A percentile compares a stretch with the other conserved stretches of the same genome.
phyloP scores from a whole-genome alignment of 1,140 invertebrate species.

The Polypedilum vanderplanki region DNA sequence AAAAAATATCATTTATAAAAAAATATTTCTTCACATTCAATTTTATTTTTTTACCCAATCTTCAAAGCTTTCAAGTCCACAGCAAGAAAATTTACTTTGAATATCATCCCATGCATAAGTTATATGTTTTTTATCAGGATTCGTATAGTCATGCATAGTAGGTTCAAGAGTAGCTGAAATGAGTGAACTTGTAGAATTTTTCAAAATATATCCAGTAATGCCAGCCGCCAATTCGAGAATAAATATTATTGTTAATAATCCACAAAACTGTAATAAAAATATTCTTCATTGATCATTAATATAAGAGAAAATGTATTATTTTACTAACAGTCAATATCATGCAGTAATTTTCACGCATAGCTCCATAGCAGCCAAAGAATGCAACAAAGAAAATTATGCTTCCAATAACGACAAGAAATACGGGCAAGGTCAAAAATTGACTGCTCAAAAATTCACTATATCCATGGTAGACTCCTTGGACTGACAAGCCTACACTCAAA shows the following conservation, averaged over 20 bases:
- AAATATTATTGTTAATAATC: constrained; percentile 66
- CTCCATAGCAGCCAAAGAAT: constrained; percentile 83
- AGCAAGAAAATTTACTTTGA: constrained; percentile 63
- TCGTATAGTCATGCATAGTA: constrained; percentile 50
- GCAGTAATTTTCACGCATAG: constrained; percentile 71
- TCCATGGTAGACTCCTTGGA: constrained; percentile 55
- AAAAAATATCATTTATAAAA: background rate
- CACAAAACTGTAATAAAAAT: constrained; percentile 59
- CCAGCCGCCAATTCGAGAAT: constrained; percentile 73
- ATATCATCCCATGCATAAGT: constrained; percentile 56
- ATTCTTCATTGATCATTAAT: background rate
- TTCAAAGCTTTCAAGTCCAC: constrained; percentile 51
- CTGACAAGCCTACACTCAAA: constrained; percentile 56
- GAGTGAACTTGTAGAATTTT: constrained; percentile 49
- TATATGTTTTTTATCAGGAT: constrained; percentile 37
- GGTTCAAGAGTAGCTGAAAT: constrained; percentile 46
- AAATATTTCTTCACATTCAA: constrained; percentile 30
- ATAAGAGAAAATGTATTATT: background rate
- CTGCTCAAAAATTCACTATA: constrained; percentile 59
- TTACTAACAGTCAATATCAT: constrained; percentile 65
- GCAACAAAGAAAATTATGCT: constrained; percentile 71
- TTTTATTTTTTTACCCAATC: constrained; percentile 54
- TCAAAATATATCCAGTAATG: constrained; percentile 69
- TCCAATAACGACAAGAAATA: constrained; percentile 71
- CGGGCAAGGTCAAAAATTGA: constrained; percentile 56